Evolutionary conservation across 2,888 invertebrate genomes (phyloP).

Genomic region (Mimas tiliae): DNA sequence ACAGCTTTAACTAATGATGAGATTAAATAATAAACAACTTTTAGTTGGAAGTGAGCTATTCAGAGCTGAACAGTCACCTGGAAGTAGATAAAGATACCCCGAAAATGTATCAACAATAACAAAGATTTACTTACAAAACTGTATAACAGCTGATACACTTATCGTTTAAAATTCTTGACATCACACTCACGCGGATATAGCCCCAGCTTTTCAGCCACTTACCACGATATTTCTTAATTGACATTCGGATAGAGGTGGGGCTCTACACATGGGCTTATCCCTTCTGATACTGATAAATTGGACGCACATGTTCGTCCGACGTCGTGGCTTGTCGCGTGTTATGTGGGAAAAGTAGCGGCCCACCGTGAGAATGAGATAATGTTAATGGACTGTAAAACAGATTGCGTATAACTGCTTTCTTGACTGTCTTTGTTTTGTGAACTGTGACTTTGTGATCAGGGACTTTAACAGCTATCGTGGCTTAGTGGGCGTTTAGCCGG

Average conservation of each 20-base stretch:
- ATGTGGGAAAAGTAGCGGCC: slow-evolving; percentile 70
- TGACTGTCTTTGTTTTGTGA: slow-evolving; percentile 6
- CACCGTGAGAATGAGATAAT: slow-evolving; percentile 51
- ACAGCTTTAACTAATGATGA: too few species aligned
- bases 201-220: slow-evolving; percentile 8
- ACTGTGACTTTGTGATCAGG: neutral
- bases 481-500: too few species aligned
- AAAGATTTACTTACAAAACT: neutral
- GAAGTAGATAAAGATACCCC: neutral
- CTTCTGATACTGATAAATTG: slow-evolving; percentile 65
- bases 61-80: neutral
- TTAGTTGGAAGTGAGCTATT: neutral
- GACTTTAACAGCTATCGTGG: too few species aligned
- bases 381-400: slow-evolving; percentile 52
- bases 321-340: slow-evolving; percentile 46
- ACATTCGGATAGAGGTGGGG: slow-evolving; percentile 48
- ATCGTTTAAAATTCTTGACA: slow-evolving; percentile 8
- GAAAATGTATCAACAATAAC: neutral
- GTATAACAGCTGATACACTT: neutral
- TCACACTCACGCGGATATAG: slow-evolving; percentile 4
- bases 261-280: slow-evolving; percentile 41
- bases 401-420: slow-evolving; percentile 35
- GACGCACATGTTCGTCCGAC: slow-evolving; percentile 64
- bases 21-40: neutral
- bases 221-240: slow-evolving; percentile 40